These are phyloP conservation scores for Botia almorhae DNA, from an alignment of 2,797 vertebrate genomes.

Conservation along the genomic window DNA sequence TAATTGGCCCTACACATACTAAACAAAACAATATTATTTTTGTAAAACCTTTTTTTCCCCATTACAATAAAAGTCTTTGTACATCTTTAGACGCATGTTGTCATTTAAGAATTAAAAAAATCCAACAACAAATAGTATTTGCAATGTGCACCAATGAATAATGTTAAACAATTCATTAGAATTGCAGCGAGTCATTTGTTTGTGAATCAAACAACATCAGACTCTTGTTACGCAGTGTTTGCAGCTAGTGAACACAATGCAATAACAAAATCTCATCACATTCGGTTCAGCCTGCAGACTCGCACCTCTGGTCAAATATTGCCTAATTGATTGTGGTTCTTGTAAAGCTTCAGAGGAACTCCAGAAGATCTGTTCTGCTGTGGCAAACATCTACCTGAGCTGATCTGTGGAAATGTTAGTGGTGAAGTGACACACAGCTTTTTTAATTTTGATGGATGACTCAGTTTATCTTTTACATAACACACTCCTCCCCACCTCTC, in stretches of 20 bases:
- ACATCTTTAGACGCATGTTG: background rate
- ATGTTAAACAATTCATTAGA: background rate
- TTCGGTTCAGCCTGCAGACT: background rate
- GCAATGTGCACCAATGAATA: background rate
- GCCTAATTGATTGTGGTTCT: background rate
- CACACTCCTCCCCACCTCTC: constrained; percentile 30
- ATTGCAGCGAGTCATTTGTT: background rate
- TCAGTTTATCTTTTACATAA: constrained; percentile 77
- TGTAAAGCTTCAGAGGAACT: background rate
- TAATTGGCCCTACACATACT: background rate
- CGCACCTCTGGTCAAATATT: background rate
- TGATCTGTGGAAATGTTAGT: constrained; percentile 11
- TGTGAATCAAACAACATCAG: background rate
- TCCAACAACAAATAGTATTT: background rate
- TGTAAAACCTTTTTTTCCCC: background rate
- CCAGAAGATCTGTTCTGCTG: background rate
- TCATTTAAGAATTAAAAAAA: background rate
- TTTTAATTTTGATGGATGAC: constrained; percentile 84
- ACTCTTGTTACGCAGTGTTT: background rate
- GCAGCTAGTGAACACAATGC: background rate
- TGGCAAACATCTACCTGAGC: background rate
- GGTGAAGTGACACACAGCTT: constrained; percentile 49
- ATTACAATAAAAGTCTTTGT: background rate
- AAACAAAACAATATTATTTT: background rate
- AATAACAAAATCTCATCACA: background rate